Conservation (phyloP, 1,140 invertebrate genomes). For the Drosophila varians region DNA sequence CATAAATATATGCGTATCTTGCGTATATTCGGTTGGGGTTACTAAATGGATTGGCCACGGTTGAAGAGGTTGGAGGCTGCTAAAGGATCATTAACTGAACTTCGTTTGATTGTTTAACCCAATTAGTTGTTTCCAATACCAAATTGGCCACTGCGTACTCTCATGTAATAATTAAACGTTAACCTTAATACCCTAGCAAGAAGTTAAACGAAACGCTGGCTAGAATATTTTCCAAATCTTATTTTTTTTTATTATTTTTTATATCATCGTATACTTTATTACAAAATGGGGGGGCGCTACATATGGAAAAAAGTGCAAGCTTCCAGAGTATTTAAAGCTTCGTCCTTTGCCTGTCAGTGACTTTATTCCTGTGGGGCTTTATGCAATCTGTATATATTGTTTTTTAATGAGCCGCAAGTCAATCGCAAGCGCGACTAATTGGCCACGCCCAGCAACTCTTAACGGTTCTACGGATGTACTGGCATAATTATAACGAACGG, state of each 20-base stretch:
- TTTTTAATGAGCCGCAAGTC: slow-evolving; percentile 82
- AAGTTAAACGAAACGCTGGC: neutral
- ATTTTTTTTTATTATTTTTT: too few species aligned
- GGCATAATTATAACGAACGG: slow-evolving; percentile 67
- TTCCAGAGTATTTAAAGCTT: slow-evolving; percentile 8
- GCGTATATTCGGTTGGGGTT: neutral
- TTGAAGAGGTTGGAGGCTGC: slow-evolving; percentile 4
- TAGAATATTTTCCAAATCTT: neutral
- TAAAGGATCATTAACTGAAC: slow-evolving; percentile 44
- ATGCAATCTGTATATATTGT: slow-evolving; percentile 79
- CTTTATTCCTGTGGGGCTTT: slow-evolving; percentile 30
- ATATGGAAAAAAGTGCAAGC: too few species aligned
- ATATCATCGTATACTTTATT: too few species aligned
- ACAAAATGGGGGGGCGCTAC: too few species aligned
- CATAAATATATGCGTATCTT: slow-evolving; percentile 34
- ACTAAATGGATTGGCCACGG: neutral
- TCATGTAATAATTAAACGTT: slow-evolving; percentile 68
- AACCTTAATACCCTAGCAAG: slow-evolving; percentile 5
- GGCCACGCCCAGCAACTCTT: slow-evolving; percentile 59
- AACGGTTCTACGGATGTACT: slow-evolving; percentile 43
- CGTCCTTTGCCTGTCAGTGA: neutral
- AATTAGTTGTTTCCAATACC: slow-evolving; percentile 57
- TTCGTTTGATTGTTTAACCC: slow-evolving; percentile 61
- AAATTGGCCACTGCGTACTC: slow-evolving; percentile 67
- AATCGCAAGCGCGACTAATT: slow-evolving; percentile 75